These are phyloP conservation scores for Phyllostomus discolor DNA, from an alignment of 2,113 vertebrate species.

Conservation along the genomic window DNA sequence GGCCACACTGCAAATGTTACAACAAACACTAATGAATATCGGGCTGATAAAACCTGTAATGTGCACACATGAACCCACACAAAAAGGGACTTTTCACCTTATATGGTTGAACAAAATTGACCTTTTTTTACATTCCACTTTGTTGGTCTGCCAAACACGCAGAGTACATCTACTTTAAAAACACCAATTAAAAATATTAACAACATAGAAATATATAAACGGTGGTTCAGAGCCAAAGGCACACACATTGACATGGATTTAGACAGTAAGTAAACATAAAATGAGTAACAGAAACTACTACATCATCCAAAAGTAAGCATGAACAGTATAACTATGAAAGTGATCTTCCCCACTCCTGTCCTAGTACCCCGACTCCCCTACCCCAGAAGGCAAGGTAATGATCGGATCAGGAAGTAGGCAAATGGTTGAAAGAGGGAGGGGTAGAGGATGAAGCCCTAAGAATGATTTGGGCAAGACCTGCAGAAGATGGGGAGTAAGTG, in stretches of 20 bases:
- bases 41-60: slow-evolving; percentile 72
- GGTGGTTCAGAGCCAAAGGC: slow-evolving; percentile 40
- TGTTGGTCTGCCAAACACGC: slow-evolving; percentile 74
- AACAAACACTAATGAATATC: slow-evolving; percentile 76
- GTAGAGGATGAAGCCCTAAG: neutral
- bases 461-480: neutral
- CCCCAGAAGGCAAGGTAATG: neutral
- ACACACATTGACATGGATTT: slow-evolving; percentile 60
- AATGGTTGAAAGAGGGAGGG: neutral
- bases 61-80: slow-evolving; percentile 57
- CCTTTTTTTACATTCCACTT: slow-evolving; percentile 70
- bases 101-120: slow-evolving; percentile 70
- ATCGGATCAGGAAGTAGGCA: neutral
- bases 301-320: slow-evolving; percentile 37
- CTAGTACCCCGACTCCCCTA: neutral
- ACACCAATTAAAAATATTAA: slow-evolving; percentile 74
- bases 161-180: slow-evolving; percentile 66
- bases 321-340: neutral
- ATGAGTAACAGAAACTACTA: slow-evolving; percentile 50
- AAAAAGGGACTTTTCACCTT: slow-evolving; percentile 70
- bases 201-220: slow-evolving; percentile 67
- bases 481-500: neutral
- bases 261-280: slow-evolving; percentile 57
- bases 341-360: neutral
- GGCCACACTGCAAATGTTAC: slow-evolving; percentile 63